Conservation (phyloP, 2,888 invertebrate genomes). For the Falcaria lacertinaria region DNA sequence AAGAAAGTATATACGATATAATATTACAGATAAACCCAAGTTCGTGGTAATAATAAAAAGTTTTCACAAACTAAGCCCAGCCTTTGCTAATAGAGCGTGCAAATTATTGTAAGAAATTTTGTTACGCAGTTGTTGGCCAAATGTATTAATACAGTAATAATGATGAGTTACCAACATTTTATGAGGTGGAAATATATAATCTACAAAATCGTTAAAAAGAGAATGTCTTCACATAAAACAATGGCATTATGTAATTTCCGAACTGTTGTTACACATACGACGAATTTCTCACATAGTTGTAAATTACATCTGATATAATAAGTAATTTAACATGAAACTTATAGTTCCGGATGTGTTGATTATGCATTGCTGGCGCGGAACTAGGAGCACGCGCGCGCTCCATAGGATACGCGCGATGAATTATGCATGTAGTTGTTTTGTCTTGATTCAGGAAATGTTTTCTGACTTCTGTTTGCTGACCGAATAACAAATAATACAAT, state of each 20-base stretch:
- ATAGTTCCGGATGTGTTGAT: background rate
- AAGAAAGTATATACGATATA: too few species aligned
- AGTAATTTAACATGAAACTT: background rate
- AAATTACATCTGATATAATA: background rate
- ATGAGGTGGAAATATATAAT: background rate
- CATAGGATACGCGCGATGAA: background rate
- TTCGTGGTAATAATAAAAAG: too few species aligned
- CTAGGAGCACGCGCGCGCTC: background rate
- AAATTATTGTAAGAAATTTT: too few species aligned
- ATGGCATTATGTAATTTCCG: background rate
- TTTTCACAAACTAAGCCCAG: too few species aligned
- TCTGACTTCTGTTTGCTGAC: background rate
- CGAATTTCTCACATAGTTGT: background rate
- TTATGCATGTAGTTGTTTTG: constrained; percentile 1
- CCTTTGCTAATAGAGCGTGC: too few species aligned
- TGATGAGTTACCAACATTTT: background rate
- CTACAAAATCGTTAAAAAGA: background rate
- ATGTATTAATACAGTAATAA: too few species aligned
- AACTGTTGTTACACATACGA: background rate
- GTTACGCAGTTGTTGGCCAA: too few species aligned
- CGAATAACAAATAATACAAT: too few species aligned
- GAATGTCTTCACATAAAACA: background rate
- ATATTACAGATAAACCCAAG: too few species aligned
- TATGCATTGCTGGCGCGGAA: background rate
- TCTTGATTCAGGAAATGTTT: constrained; percentile 1